Percentiles rank a stretch among this genome's conserved stretches.
Conservation (phyloP, 2,113 vertebrate species). For the Catagonus wagneri region DNA sequence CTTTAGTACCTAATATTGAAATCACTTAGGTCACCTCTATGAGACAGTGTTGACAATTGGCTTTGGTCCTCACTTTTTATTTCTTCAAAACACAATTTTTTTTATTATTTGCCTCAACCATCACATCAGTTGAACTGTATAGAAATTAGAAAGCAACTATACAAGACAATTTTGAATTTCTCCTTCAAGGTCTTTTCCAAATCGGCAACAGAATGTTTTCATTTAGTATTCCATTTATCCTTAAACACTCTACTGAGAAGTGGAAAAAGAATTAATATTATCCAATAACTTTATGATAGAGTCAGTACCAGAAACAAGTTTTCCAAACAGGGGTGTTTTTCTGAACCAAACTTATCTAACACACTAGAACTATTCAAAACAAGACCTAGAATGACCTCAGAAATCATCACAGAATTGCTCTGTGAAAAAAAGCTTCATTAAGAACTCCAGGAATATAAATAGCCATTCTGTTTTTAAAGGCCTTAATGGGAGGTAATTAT, state of each 20-base stretch:
- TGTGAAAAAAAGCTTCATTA: slow-evolving; percentile 71
- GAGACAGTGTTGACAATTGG: background rate
- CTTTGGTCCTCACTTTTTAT: background rate
- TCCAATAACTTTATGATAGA: background rate
- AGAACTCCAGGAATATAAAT: slow-evolving; percentile 74
- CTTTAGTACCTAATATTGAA: background rate
- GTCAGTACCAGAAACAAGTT: background rate
- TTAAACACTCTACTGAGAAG: slow-evolving; percentile 48
- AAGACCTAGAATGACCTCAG: slow-evolving; percentile 64
- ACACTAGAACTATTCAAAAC: slow-evolving; percentile 64
- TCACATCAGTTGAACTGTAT: background rate
- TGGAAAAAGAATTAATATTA: slow-evolving; percentile 59
- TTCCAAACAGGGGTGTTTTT: slow-evolving; percentile 36
- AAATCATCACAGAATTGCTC: slow-evolving; percentile 35
- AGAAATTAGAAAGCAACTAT: slow-evolving; percentile 27
- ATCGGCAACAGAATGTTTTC: background rate
- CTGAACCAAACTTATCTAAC: slow-evolving; percentile 55
- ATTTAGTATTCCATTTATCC: slow-evolving; percentile 46
- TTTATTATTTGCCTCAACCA: background rate
- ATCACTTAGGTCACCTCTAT: background rate
- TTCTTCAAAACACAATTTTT: slow-evolving; percentile 26
- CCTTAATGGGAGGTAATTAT: slow-evolving; percentile 77
- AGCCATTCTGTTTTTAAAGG: slow-evolving; percentile 70
- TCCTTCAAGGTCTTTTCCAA: slow-evolving; percentile 23
- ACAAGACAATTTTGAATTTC: background rate